Evolutionary conservation across 1,140 invertebrate species (phyloP).

Genomic region (Phymastichus coffea): DNA sequence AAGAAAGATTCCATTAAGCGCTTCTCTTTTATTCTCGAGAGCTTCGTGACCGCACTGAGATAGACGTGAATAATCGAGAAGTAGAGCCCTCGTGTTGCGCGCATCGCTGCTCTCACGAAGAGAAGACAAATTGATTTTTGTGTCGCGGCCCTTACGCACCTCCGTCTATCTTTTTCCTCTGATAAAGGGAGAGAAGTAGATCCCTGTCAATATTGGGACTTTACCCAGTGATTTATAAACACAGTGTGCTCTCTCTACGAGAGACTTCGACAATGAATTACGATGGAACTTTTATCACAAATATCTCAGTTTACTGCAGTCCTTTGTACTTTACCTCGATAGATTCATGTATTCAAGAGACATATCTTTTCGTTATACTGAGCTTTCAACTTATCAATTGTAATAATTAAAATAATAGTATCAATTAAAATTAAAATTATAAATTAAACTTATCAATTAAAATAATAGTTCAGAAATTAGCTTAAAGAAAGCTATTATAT

Average conservation of each 20-base stretch:
- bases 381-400: no score
- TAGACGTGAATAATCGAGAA: neutral
- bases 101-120: no score
- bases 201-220: slow-evolving; percentile 12
- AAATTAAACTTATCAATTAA: no score
- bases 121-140: slow-evolving; percentile 22
- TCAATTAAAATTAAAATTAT: no score
- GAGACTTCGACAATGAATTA: slow-evolving; percentile 6
- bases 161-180: neutral
- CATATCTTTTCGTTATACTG: no score
- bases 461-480: no score
- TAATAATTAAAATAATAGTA: no score
- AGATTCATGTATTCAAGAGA: no score
- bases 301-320: no score
- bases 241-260: neutral
- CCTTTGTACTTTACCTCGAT: no score
- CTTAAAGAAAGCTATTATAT: no score
- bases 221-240: slow-evolving; percentile 13
- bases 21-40: neutral
- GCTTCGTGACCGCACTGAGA: neutral
- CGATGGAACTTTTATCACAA: no score
- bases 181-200: slow-evolving; percentile 1
- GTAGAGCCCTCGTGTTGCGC: neutral
- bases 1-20: slow-evolving; percentile 6
- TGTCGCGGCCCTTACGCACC: slow-evolving; percentile 4